Base-by-base conservation (phyloP, 2,113 vertebrate species). In the Perccottus glenii region DNA sequence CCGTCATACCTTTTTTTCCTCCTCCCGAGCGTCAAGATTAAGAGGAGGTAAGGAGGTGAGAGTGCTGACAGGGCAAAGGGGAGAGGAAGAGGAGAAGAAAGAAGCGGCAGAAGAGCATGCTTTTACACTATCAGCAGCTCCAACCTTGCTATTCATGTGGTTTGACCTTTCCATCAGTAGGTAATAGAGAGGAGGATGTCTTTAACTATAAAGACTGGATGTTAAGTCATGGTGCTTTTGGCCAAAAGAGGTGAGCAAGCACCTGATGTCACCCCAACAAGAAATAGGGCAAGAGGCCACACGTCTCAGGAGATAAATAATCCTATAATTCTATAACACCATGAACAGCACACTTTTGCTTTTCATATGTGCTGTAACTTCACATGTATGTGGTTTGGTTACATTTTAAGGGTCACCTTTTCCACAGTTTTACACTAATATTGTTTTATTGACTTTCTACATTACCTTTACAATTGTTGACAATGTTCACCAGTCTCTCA, bases 111-210 rank as follows among this genome's bases (percentile, higher is more conserved):
- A 33, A 55, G 52, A 40, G 5, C 38, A 33, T 33, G 52, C 33
- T 55, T 83, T 82, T 85, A 85, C 85, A 87, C 85, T 72, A 80
- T 77, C 83, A 87, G 83, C 52, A 77, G 40, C 56, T 77, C 67
- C 75, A 83, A 78, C 85, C 88, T 86, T 84, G 73, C 78, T 80
- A 77, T 87, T 88, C 83, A 87, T 77, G 78, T 75, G 58, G 70
- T 63, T 83, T 84, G 86, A 88, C 86, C 86, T 87, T 87, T 90
- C 73, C 77, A 84, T 85, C 81, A 84, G 85, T 57, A 74, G 77
- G 85, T 90, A 86, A 88, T 88, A 84, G 86, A 88, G 88, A 88
- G 81, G 85, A 83, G 77, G 85, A 87, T 73, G 88, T 90, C 83
- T 85, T 87, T 85, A 80, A 90, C 85, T 70, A 82, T 85, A 75